Evolutionary conservation across 2,113 vertebrate genomes (phyloP), one percentile per base, ranked within the genome.

Genomic region (Cyanoderma ruficeps): DNA sequence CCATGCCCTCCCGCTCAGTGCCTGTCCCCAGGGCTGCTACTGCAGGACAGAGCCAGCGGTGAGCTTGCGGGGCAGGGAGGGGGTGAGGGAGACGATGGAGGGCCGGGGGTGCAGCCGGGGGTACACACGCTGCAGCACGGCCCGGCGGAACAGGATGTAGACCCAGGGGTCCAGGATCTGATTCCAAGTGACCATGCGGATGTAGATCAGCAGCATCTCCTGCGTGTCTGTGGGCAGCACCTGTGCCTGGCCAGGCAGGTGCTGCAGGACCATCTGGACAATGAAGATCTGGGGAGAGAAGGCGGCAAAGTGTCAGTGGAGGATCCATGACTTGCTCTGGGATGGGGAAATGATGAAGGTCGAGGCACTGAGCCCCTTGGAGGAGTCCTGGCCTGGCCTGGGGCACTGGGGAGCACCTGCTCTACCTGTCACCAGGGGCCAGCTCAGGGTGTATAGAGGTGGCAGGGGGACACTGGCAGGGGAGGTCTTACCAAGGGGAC

Each of bases 101-200:
- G 97, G 69, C 9, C 97, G 96, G 8, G 98, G 74, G 27, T 97
- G 94, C 70, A 98, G 31, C 21, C 98, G 96, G 10, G 99, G 99
- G 88, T 98, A 96, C 56, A 99, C 28, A 18, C 98, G 98, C 68
- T 97, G 98, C 57, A 99, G 96, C 63, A 99, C 98, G 0, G 99
- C 96, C 70, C 99, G 97, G 2, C 99, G 98, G 96, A 99, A 99
- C 16, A 99, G 97, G 97, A 99, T 99, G 96, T 99, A 99, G 22
- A 99, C 98, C 99, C 99, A 99, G 37, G 99, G 99, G 91, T 99
- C 99, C 55, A 99, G 97, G 97, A 99, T 99, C 98, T 99, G 99
- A 97, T 99, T 99, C 98, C 98, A 99, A 12, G 99, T 99, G 83
- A 98, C 99, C 85, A 99, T 98, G 10, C 99, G 98, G 72, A 99